Conservation (phyloP, 2,797 vertebrate species). For the Chloroceryle inda region DNA sequence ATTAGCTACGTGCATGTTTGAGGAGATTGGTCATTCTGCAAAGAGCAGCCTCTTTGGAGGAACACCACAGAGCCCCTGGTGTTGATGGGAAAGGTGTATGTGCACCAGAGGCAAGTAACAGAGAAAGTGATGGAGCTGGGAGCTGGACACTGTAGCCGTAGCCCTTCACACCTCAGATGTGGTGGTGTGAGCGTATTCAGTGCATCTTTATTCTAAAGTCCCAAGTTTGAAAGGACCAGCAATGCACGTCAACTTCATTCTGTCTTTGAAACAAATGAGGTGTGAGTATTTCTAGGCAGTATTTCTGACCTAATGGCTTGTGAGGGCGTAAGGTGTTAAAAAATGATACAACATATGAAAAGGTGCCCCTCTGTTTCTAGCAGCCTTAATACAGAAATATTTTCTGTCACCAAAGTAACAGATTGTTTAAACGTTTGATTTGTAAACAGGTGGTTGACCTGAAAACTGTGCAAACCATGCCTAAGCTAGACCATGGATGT, state of each 20-base stretch:
- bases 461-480: background rate
- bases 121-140: background rate
- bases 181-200: background rate
- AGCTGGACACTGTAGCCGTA: background rate
- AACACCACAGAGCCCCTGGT: background rate
- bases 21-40: background rate
- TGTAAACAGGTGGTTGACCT: background rate
- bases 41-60: background rate
- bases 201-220: background rate
- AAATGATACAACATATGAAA: background rate
- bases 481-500: background rate
- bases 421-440: background rate
- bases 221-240: background rate
- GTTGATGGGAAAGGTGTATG: accelerated
- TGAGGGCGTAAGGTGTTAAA: background rate
- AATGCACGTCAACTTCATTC: background rate
- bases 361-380: background rate
- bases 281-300: background rate
- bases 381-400: background rate
- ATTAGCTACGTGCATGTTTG: background rate
- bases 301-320: background rate
- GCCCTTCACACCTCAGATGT: background rate
- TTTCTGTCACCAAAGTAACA: background rate
- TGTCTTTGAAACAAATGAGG: background rate
- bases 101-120: background rate